Evolutionary conservation across 2,888 invertebrate species (phyloP), one percentile per base, ranked within the genome.

Genomic region (Drosophila anomalipes): DNA sequence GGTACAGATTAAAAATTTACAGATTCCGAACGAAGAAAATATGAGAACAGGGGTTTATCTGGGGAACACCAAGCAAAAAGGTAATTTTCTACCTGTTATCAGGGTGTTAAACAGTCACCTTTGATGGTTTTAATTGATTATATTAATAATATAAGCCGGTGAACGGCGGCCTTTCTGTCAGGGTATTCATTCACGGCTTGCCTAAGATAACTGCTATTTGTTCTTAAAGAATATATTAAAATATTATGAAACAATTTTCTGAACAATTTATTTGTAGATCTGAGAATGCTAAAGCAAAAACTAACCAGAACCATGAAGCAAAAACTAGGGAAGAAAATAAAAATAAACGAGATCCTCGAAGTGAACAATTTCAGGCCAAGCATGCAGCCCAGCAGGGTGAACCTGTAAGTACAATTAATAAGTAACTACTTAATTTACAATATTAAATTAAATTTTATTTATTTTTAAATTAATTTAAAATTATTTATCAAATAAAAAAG

Each of bases 331-430:
- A 93, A 35, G 92, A 92, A 57, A 94, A 94, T 81, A 95, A 83
- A 91, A 87, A 77, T 86, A 92, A 82, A 92, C 93, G 83, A 92
- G 94, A 91, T 62, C 65, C 75, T 64, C 83, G 81, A 66, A 81
- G 82, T 63, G 91, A 94, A 54, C 93, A 92, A 68, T 92, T 92
- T 82, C 95, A 97, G 95, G 96, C 97, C 91, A 96, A 96, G 93
- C 94, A 96, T 89, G 95, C 95, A 91, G 96, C 96, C 92, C 95
- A 95, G 81, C 95, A 96, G 92, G 65, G 77, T 70, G 95, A 96
- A 93, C 96, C 96, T 91, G 96, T 96, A 93, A 94, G 95, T 90
- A 67, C 14, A 51, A 30, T 30, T 2, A 30, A 19, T 51, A 0
- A 16, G 52, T 33, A 3, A 26, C 4, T 52, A 41, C 0, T 44